Evolutionary conservation across 1,140 invertebrate species (phyloP).

Genomic region (Agrypnia vestita): DNA sequence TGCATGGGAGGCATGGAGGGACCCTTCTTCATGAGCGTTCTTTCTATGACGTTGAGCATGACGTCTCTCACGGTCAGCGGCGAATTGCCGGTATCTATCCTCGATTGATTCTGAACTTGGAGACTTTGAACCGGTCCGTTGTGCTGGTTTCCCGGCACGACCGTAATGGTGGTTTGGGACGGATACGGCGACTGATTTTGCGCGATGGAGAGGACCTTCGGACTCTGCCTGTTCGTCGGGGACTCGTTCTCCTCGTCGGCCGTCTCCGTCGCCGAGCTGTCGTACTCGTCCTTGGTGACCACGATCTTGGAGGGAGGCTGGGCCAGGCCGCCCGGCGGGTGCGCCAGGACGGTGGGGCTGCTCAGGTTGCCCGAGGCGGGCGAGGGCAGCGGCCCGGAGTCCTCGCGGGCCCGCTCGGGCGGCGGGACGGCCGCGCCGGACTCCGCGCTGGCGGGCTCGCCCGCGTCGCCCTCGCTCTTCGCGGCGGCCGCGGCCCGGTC

Average conservation of each 20-base stretch:
- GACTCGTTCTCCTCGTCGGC: constrained; percentile 85
- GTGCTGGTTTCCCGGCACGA: constrained; percentile 59
- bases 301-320: constrained; percentile 62
- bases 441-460: constrained; percentile 64
- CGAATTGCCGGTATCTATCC: constrained; percentile 63
- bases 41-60: constrained; percentile 83
- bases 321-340: constrained; percentile 61
- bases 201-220: constrained; percentile 62
- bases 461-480: constrained; percentile 55
- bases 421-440: constrained; percentile 63
- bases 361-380: constrained; percentile 60
- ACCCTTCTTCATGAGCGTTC: constrained; percentile 79
- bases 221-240: constrained; percentile 69
- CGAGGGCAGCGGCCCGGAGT: constrained; percentile 50
- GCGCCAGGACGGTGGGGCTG: constrained; percentile 64
- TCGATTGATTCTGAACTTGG: constrained; percentile 44
- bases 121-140: constrained; percentile 65
- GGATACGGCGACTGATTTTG: constrained; percentile 53
- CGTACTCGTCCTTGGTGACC: constrained; percentile 80
- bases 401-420: constrained; percentile 58
- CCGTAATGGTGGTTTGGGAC: constrained; percentile 62
- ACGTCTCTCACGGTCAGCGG: constrained; percentile 83
- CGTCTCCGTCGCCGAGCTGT: constrained; percentile 90
- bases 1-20: constrained; percentile 65
- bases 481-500: constrained; percentile 70